A percentile compares a stretch with the other conserved stretches of the same genome.
Evolutionary conservation across 2,797 vertebrate species (phyloP).

Genomic region (Hoplostethus atlanticus): DNA sequence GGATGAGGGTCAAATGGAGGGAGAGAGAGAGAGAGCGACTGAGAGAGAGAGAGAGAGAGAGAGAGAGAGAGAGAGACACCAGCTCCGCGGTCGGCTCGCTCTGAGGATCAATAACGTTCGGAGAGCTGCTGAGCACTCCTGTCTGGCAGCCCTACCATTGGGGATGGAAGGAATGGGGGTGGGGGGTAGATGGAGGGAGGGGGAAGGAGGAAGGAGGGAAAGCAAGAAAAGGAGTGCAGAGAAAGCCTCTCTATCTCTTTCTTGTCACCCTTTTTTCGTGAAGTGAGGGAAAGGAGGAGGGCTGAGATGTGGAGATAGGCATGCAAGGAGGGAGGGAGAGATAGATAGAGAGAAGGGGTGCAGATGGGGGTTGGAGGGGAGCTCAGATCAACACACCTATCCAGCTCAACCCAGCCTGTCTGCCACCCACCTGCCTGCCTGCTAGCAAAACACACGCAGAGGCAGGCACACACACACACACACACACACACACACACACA

Average conservation of each 20-base stretch:
- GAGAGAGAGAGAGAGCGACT: constrained; percentile 23
- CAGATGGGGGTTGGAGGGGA: constrained; percentile 28
- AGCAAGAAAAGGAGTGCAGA: constrained; percentile 66
- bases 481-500: constrained; percentile 37
- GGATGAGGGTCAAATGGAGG: constrained; percentile 66
- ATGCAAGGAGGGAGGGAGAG: constrained; percentile 47
- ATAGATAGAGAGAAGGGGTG: constrained; percentile 22
- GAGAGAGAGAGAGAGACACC: constrained; percentile 64
- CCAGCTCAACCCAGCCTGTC: constrained; percentile 42
- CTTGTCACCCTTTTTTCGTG: constrained; percentile 68
- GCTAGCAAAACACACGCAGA: constrained; percentile 35
- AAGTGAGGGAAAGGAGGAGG: constrained; percentile 47
- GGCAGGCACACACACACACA: constrained; percentile 39
- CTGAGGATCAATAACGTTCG: constrained; percentile 86
- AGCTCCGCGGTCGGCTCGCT: constrained; percentile 76
- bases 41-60: constrained; percentile 45
- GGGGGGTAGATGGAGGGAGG: constrained; percentile 11
- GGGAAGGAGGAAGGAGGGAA: constrained; percentile 31
- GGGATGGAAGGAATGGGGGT: constrained; percentile 66
- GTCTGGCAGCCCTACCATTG: constrained; percentile 80
- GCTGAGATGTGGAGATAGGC: constrained; percentile 35
- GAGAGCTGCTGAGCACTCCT: constrained; percentile 82
- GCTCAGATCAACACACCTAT: constrained; percentile 31
- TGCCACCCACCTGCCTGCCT: constrained; percentile 49
- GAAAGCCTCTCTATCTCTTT: constrained; percentile 69